Percentiles rank a stretch among this genome's conserved stretches.
phyloP scores from a whole-genome alignment of 2,888 invertebrate genomes.

The Melanophora roralis region DNA sequence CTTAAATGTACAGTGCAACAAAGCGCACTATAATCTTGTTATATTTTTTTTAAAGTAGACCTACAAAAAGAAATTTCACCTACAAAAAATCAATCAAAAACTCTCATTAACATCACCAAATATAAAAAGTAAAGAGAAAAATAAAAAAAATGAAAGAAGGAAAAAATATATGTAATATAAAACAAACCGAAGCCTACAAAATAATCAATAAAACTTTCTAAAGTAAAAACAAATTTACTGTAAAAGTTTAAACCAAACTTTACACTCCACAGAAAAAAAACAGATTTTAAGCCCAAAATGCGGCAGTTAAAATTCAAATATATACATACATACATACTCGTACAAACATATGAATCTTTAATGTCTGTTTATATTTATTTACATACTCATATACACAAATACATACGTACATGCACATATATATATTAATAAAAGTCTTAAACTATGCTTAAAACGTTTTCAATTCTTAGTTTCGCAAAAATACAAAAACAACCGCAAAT shows the following conservation, averaged over 20 bases:
- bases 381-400: no score
- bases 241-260: slow-evolving; percentile 51
- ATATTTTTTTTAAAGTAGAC: slow-evolving; percentile 30
- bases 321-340: not conserved
- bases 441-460: slow-evolving; percentile 29
- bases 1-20: no score
- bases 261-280: slow-evolving; percentile 11
- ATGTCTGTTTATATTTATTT: no score
- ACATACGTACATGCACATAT: no score
- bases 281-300: slow-evolving; percentile 30
- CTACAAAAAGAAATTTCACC: slow-evolving; percentile 56
- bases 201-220: slow-evolving; percentile 62
- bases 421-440: slow-evolving; percentile 18
- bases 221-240: slow-evolving; percentile 55
- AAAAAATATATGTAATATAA: not conserved
- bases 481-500: slow-evolving; percentile 24
- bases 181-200: slow-evolving; percentile 56
- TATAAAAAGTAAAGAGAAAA: slow-evolving; percentile 32
- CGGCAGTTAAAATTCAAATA: slow-evolving; percentile 22
- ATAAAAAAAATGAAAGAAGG: slow-evolving; percentile 27
- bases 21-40: no score
- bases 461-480: slow-evolving; percentile 43
- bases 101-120: slow-evolving; percentile 51
- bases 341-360: no score
- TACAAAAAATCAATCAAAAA: slow-evolving; percentile 53